Evolutionary conservation across 2,888 invertebrate species (phyloP), one percentile per base, ranked within the genome.

Genomic region (Agonopterix subpropinquella): DNA sequence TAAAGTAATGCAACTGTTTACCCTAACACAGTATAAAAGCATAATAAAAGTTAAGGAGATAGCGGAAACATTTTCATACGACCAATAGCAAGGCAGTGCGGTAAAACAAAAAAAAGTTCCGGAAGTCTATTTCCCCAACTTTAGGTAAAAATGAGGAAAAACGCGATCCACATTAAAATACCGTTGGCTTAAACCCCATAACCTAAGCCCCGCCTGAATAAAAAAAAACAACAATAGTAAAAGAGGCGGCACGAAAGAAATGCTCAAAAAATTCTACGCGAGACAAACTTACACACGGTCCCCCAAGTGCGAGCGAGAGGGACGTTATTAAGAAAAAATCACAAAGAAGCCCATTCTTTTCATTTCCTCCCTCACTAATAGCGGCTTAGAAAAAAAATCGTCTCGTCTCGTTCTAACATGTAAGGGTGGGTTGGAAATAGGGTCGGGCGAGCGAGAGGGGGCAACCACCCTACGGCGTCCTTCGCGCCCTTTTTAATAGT

Each of bases 331-430:
- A 85, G 84, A 83, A 86, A 88, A 88, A 88, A 87, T 83, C 78
- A 77, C 77, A 86, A 87, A 87, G 87, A 87, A 84, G 78, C 73
- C 73, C 77, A 82, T 87, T 87, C 85, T 85, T 87, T 87, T 76
- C 84, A 87, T 80, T 86, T 87, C 86, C 87, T 87, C 87, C 86
- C 85, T 80, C 70, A 75, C 80, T 82, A 80, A 82, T 80, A 79
- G 77, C 74, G 75, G 84, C 83, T 87, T 86, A 86, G 84, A 85
- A 87, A 88, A 87, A 88, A 87, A 86, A 87, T 78, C 74, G 67
- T 77, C 74, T 77, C 73, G 77, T 88, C 87, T 73, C 79, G 64
- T 68, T 88, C 84, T 79, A 62, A 56, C 87, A 62, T 70, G 64
- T 53, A 67, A 71, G 84, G 84, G 81, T 77, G 80, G 70, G 72